Percentiles rank a stretch among this genome's conserved stretches.
Evolutionary conservation across 2,888 invertebrate species (phyloP).

Genomic region (Temnothorax ravouxi): DNA sequence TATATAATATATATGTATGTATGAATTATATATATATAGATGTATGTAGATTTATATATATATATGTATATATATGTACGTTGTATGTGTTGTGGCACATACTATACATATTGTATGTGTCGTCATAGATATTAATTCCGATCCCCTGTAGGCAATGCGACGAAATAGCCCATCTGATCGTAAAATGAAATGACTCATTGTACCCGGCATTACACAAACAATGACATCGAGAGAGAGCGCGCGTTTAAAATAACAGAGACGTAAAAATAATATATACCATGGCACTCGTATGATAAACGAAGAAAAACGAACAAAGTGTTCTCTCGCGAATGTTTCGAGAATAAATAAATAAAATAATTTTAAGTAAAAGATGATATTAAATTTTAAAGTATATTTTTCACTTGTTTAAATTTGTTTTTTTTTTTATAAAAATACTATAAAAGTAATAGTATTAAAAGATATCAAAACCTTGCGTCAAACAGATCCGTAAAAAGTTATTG

Average conservation of each 20-base stretch:
- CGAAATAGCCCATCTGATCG: slow-evolving; percentile 6
- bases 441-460: neutral
- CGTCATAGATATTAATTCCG: slow-evolving; percentile 42
- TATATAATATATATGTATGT: no score
- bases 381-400: neutral
- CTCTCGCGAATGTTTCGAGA: neutral
- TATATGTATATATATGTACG: no score
- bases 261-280: neutral
- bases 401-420: neutral
- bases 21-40: neutral
- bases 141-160: neutral
- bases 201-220: slow-evolving; percentile 23
- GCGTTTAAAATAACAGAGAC: neutral
- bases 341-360: no score
- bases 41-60: neutral
- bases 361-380: neutral
- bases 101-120: neutral
- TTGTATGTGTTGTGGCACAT: neutral
- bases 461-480: neutral
- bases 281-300: neutral
- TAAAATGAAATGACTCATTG: slow-evolving; percentile 48
- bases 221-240: slow-evolving; percentile 24
- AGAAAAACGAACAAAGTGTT: neutral
- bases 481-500: neutral
- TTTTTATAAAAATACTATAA: neutral